Base-by-base conservation (phyloP, 2,888 invertebrate species). In the Drosophila pseudotakahashii region DNA sequence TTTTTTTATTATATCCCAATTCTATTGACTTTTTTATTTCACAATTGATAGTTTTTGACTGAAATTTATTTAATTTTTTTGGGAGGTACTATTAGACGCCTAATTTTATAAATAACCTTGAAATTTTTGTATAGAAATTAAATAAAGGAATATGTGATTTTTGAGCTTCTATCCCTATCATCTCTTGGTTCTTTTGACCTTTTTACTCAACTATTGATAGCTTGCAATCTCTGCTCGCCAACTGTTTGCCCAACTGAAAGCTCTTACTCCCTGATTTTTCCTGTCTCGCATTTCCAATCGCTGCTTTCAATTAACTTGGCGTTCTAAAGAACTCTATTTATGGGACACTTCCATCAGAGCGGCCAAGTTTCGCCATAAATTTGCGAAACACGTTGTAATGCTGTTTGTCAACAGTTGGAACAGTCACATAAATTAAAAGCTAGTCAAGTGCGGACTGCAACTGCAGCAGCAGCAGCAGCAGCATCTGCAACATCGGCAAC, bases 401-500 rank as follows among this genome's bases (percentile, higher is more conserved):
- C 78, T 86, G 84, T 84, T 88, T 88, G 89, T 84, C 89, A 84
- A 84, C 84, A 86, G 84, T 88, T 84, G 86, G 67, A 81, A 74
- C 79, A 83, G 77, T 74, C 78, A 81, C 84, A 87, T 80, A 79
- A 85, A 87, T 86, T 86, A 83, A 86, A 84, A 77, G 67, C 75
- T 78, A 83, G 80, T 82, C 84, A 86, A 88, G 81, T 83, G 89
- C 72, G 59, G 81, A 77, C 78, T 73, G 72, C 82, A 79, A 74
- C 79, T 63, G 68, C 78, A 58, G 41, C 68, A 50, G 14, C 53
- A 26, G 41, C 68, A 61, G 14, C 53, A 26, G 44, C 59, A 47
- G 39, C 19, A 19, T 19, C 19, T 44, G 39, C 62, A 68, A n/a
- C 67, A 75, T 13, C 66, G 53, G 19, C 68, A 51, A 19, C 64